Base-by-base conservation (phyloP, 2,888 invertebrate genomes). In the Drosophila robusta region DNA sequence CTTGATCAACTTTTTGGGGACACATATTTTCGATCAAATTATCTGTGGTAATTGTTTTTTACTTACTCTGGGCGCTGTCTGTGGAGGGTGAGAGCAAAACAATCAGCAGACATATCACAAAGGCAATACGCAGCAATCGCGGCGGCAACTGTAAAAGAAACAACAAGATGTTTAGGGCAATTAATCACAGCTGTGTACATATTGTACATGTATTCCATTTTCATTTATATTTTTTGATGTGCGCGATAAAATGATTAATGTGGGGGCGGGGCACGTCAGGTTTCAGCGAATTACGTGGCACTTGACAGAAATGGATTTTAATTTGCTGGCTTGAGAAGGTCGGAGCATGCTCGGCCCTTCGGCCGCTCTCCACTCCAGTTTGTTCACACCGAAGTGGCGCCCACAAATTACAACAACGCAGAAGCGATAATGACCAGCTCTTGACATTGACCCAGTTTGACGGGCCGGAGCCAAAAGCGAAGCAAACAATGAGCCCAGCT, bases 51-150 rank as follows among this genome's bases (percentile, higher is more conserved):
- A 9, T 29, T 29, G 29, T 29, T 29, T 9, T 14, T 1, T 38
- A 94, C 94, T 94, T 93, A 95, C 95, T 93, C 78, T 93, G 91
- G 70, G 94, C 93, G 24, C 94, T 94, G 90, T 94, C 93, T 66
- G 90, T 80, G 90, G 94, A 93, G 72, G 94, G 93, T 32, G 94
- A 92, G 70, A 95, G 91, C 70, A 94, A 92, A 64, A 94, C 93
- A 68, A 94, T 90, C 83, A 94, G 91, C 61, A 95, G 91, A 60
- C 94, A 91, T 82, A 94, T 90, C 80, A 94, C 91, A 89, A 94
- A 89, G 70, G 93, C 92, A 92, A 94, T 93, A 92, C 93, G 92
- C 74, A 94, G 91, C 91, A 94, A 78, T 61, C 94, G 93, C 88
- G 94, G 94, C 87, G 94, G 94, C 93, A 93, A 93, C 95, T 95